Percentiles rank a stretch among this genome's conserved stretches.
Evolutionary conservation across 2,888 invertebrate genomes (phyloP).

Genomic region (Troilus luridus): DNA sequence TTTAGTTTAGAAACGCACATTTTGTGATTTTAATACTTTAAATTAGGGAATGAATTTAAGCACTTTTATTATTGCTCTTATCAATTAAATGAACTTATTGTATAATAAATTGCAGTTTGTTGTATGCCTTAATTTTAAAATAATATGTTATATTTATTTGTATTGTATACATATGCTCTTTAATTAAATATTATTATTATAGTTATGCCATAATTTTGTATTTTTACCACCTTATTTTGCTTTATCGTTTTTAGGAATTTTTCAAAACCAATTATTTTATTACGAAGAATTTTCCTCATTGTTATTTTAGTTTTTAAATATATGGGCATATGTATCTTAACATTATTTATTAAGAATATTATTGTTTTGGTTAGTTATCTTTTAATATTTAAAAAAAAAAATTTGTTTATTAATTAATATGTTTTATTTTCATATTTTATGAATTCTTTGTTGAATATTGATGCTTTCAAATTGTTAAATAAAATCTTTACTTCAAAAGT

Average conservation of each 20-base stretch:
- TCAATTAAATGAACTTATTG: background rate
- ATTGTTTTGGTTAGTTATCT: background rate
- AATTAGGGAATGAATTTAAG: background rate
- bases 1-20: background rate
- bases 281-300: background rate
- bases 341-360: background rate
- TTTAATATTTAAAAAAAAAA: background rate
- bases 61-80: background rate
- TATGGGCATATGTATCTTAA: background rate
- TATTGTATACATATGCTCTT: background rate
- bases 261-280: background rate
- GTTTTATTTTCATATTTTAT: slow-evolving; percentile 11
- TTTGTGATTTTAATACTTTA: background rate
- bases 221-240: background rate
- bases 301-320: background rate
- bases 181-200: background rate
- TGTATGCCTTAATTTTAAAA: background rate
- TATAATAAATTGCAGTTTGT: background rate
- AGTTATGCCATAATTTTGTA: background rate
- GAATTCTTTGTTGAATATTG: background rate
- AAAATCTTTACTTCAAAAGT: background rate
- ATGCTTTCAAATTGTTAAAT: background rate
- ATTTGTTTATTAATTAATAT: background rate
- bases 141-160: background rate
- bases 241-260: background rate